Base-by-base conservation (phyloP, 2,888 invertebrate genomes). In the Elmis aenea region DNA sequence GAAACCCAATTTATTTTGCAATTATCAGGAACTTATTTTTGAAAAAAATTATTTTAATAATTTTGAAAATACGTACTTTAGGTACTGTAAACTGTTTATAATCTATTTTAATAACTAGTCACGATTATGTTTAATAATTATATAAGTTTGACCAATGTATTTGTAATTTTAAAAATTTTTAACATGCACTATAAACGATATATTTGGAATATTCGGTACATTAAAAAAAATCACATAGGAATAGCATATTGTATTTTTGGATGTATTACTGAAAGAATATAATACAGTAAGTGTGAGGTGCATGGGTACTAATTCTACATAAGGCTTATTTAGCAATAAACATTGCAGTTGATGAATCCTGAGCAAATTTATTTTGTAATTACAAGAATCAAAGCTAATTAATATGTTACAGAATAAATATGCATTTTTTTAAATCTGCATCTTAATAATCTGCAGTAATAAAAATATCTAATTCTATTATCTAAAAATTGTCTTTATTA, bases 301-400 rank as follows among this genome's bases (percentile, higher is more conserved):
- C 42, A 43, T 40, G 40, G 42, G 42, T 38, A 43, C 40, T 36
- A 43, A 13, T 35, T 20, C 33, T 38, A 31, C 12, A 31, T 35
- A 31, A 18, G 27, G 35, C 31, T 35, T 35, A 38, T 38, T 38
- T 28, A 27, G 33, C 38, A 38, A 38, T 27, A 22, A 38, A 34
- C 23, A 34, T 34, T 34, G 31, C 27, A 16, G 18, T 29, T 33
- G 22, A 28, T 38, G 31, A 25, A 18, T 38, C 38, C 38, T 38
- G 42, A 42, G 42, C 42, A 42, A 42, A 34, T 35, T 30, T 31
- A 34, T 42, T n/a, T 33, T 26, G 36, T 14, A 34, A 26, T 24
- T 42, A 27, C 21, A 31, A 32, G 33, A 37, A 42, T 26, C 31
- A 22, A 42, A 42, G 42, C 42, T 29, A 31, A 36, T 22, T n/a